Evolutionary conservation across 2,113 vertebrate genomes (phyloP).

Genomic region (Muscicapa adusta): DNA sequence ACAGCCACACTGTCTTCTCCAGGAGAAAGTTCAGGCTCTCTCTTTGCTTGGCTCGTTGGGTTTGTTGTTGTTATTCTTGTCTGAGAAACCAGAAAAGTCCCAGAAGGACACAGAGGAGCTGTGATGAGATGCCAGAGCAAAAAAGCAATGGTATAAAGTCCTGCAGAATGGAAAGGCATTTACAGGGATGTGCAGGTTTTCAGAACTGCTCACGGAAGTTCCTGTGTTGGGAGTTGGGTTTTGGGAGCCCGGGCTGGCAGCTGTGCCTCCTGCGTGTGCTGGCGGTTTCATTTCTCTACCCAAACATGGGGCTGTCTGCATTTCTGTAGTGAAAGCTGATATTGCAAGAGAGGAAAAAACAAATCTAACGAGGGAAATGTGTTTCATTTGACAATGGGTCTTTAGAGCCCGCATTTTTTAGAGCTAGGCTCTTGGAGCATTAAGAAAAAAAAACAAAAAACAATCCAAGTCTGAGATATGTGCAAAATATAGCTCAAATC

Average conservation of each 20-base stretch:
- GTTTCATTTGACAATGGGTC: conserved; percentile 55
- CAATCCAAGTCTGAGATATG: not conserved
- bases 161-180: not conserved
- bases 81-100: not conserved
- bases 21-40: conserved; percentile 27
- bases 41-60: not conserved
- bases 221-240: not conserved
- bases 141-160: not conserved
- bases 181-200: not conserved
- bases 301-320: not conserved
- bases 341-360: conserved; percentile 42
- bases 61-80: conserved; percentile 56
- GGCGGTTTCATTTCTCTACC: not conserved
- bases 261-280: not conserved
- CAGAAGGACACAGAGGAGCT: not conserved
- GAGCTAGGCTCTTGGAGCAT: not conserved
- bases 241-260: not conserved
- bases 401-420: conserved; percentile 42
- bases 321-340: conserved; percentile 47
- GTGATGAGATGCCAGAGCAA: conserved; percentile 19
- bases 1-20: not conserved
- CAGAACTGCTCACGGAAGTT: not conserved
- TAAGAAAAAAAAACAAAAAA: not conserved
- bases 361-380: conserved; percentile 27
- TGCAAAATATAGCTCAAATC: conserved; percentile 54